A percentile compares a stretch with the other conserved stretches of the same genome.
These are phyloP conservation scores for Desoria tigrina DNA, from an alignment of 2,888 invertebrate genomes.

Conservation along the genomic window DNA sequence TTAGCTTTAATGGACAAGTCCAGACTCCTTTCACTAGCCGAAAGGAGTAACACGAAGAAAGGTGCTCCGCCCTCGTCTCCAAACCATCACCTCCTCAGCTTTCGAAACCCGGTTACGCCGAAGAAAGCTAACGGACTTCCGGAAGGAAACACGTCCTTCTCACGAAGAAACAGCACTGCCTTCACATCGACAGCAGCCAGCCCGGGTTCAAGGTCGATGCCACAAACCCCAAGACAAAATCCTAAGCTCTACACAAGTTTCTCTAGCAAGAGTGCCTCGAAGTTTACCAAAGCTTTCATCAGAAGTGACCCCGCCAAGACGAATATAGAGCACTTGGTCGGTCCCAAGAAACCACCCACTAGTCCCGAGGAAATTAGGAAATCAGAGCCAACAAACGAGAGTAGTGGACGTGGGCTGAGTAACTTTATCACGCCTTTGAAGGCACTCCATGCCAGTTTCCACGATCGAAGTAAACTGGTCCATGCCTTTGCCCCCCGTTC, in stretches of 20 bases:
- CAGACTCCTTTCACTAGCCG: conserved; percentile 5
- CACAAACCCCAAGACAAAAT: conserved; percentile 29
- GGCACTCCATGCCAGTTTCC: conserved; percentile 48
- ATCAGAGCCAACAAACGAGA: conserved; percentile 18
- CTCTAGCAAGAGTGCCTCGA: conserved; percentile 42
- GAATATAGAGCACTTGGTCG: conserved; percentile 50
- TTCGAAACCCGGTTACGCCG: background rate
- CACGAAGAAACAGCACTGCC: conserved; percentile 34
- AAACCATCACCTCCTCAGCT: conserved; percentile 14
- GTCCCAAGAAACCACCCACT: conserved; percentile 14
- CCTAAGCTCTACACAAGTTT: conserved; percentile 51
- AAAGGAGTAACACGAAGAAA: background rate
- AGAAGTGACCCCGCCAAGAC: conserved; percentile 49
- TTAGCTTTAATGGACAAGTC: background rate
- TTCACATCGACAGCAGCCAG: conserved; percentile 23
- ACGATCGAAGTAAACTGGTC: conserved; percentile 44
- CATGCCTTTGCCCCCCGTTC: conserved; percentile 38
- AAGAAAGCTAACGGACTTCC: background rate
- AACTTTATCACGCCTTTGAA: conserved; percentile 45
- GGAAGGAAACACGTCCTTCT: background rate
- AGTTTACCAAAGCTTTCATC: conserved; percentile 42
- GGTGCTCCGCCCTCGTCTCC: background rate
- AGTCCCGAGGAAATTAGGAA: conserved; percentile 22
- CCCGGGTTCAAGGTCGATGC: conserved; percentile 22
- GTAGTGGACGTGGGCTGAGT: conserved; percentile 33